Evolutionary conservation across 2,888 invertebrate species (phyloP), one percentile per base, ranked within the genome.

Genomic region (Eristalis arbustorum): DNA sequence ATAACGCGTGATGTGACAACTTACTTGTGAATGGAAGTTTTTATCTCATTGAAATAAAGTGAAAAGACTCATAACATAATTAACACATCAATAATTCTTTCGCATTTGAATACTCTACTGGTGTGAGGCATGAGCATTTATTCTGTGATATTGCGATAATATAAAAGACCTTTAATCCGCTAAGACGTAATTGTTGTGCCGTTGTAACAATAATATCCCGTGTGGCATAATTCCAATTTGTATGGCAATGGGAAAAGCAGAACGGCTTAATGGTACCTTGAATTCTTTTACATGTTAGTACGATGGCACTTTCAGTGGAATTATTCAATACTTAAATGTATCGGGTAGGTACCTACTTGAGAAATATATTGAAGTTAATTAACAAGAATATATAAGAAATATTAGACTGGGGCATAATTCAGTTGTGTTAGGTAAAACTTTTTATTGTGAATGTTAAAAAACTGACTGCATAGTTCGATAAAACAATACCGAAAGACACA

Each of bases 101-200:
- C 31, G 40, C 64, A 64, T 28, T 69, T 59, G 25, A 57, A 71
- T 57, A 64, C 57, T 37, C 4, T 14, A 34, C 40, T 13, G 6
- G 13, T 42, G 49, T 18, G 37, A 71, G 37, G 71, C 64, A 64
- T 57, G 56, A 71, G 40, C 14, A 64, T 71, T 23, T 64, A 13
- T 57, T 28, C 40, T 40, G 40, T 23, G 18, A 18, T 49, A 49
- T 18, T 28, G 42, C 64, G 63, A 40, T 69, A 34, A 57, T 37
- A 63, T 34, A 71, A 63, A 67, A 67, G 18, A 59, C n/a, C 31
- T 67, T 74, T 87, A 82, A 87, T 82, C 81, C 72, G 75, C 59
- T 82, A 82, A 82, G 81, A 78, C 62, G 76, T 74, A 87, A 87
- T 82, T 87, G 87, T 87, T 87, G 69, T 81, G 78, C 82, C 78